These are phyloP conservation scores for Pyrocoelia pectoralis DNA, from an alignment of 2,888 invertebrate species.

Conservation along the genomic window DNA sequence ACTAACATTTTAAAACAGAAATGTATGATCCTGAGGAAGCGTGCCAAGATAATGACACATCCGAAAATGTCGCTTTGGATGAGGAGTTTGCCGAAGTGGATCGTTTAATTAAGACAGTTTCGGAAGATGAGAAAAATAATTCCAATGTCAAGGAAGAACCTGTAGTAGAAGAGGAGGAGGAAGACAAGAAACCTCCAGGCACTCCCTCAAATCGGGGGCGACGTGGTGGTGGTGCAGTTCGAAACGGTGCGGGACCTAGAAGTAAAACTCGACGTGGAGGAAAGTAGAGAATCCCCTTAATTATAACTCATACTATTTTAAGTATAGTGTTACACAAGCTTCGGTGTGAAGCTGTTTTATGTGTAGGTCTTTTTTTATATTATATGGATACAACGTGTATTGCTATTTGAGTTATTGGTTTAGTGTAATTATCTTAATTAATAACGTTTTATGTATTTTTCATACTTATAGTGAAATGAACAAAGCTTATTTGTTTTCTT, in stretches of 20 bases:
- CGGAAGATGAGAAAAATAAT: slow-evolving; percentile 16
- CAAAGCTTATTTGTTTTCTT: no score
- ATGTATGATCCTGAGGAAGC: slow-evolving; percentile 58
- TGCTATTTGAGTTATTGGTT: no score
- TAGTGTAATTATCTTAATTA: no score
- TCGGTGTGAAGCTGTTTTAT: no score
- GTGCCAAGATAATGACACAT: slow-evolving; percentile 47
- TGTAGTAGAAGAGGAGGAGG: slow-evolving; percentile 28
- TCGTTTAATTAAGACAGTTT: slow-evolving; percentile 55
- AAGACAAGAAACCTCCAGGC: slow-evolving; percentile 10
- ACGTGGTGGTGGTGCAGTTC: slow-evolving; percentile 42
- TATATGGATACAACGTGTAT: no score
- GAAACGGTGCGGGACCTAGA: slow-evolving; percentile 53
- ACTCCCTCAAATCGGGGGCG: slow-evolving; percentile 34
- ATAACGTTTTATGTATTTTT: no score
- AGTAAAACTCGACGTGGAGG: slow-evolving; percentile 45
- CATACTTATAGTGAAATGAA: no score
- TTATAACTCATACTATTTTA: no score
- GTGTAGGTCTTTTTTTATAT: no score
- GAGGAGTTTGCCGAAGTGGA: slow-evolving; percentile 60
- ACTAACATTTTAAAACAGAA: slow-evolving; percentile 40
- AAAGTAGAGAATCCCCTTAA: slow-evolving; percentile 13
- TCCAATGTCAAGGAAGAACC: slow-evolving; percentile 37
- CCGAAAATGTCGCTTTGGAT: slow-evolving; percentile 55
- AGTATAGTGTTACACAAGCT: no score